Conservation (phyloP, 2,113 vertebrate species). For the Apeltes quadracus region DNA sequence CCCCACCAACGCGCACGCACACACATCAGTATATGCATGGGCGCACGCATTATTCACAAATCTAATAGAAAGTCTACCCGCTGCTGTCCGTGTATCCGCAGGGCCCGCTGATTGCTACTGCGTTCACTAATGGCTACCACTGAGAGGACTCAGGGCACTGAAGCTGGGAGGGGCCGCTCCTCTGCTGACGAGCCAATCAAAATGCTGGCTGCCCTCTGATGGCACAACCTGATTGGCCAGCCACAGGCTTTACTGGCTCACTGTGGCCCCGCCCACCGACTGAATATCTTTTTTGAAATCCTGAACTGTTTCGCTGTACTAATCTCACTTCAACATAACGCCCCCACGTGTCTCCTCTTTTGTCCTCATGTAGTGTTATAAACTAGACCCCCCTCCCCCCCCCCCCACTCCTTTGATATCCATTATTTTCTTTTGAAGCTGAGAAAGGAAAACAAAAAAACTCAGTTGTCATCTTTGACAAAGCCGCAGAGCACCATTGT, state of each 20-base stretch:
- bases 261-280: conserved; percentile 83
- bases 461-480: conserved; percentile 70
- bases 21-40: conserved; percentile 9
- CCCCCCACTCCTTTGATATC: conserved; percentile 53
- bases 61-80: conserved; percentile 14
- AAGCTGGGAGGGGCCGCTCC: conserved; percentile 62
- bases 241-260: conserved; percentile 71
- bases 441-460: conserved; percentile 66
- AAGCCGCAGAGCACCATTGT: conserved; percentile 69
- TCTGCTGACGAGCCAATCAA: conserved; percentile 77
- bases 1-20: conserved; percentile 1
- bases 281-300: conserved; percentile 83
- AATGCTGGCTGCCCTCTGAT: conserved; percentile 73
- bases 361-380: conserved; percentile 60
- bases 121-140: conserved; percentile 98
- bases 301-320: conserved; percentile 83
- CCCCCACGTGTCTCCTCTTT: conserved; percentile 64
- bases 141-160: conserved; percentile 80
- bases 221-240: conserved; percentile 84
- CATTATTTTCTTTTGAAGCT: conserved; percentile 73
- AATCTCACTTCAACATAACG: conserved; percentile 80
- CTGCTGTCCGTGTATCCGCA: conserved; percentile 54
- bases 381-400: conserved; percentile 43
- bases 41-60: conserved; percentile 21
- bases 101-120: conserved; percentile 98